Evolutionary conservation across 2,888 invertebrate genomes (phyloP), one percentile per base, ranked within the genome.

Genomic region (Eupithecia dodoneata): DNA sequence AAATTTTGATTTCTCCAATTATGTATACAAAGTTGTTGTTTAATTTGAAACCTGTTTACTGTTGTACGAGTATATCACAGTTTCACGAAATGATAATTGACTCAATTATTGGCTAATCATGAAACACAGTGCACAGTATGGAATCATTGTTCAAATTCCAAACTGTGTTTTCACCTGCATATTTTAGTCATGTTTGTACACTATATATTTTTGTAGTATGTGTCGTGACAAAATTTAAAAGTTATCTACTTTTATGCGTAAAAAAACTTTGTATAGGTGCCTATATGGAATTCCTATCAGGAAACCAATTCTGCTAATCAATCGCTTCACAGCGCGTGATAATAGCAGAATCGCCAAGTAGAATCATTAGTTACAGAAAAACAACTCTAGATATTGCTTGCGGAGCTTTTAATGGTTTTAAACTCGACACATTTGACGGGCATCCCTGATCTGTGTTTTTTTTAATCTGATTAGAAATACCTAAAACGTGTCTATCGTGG

Each of bases 1-100:
- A 30, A 70, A 70, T 70, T 70, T 30, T 3, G 47, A 49, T 30
- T 47, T 70, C 70, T 47, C 30, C 12, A 30, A 47, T 70, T 49
- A 70, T 13, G 12, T 30, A 47, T 70, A 47, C 2, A 13, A 70
- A n/a, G 47, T 12, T 10, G 67, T 67, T 67, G 47, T 47, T 49
- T 47, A 6, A 30, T 70, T 49, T 2, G 4, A 70, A 70, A 70
- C 70, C 12, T 66, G 66, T 66, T 66, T 66, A 15, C n/a, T 42
- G 41, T 41, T 13, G 7, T 44, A n/a, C n/a, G n/a, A n/a, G n/a
- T n/a, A 67, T 41, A 41, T 55, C n/a, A 42, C 44, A 15, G 44
- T 44, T 67, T 67, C 3, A 45, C 10, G 18, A 69, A 45, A 69
- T 69, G 45, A 9, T 45, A 45, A 45, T 69, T 69, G 7, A 7